Conservation (phyloP, 2,113 vertebrate species). For the Phalacrocorax brasilianus region DNA sequence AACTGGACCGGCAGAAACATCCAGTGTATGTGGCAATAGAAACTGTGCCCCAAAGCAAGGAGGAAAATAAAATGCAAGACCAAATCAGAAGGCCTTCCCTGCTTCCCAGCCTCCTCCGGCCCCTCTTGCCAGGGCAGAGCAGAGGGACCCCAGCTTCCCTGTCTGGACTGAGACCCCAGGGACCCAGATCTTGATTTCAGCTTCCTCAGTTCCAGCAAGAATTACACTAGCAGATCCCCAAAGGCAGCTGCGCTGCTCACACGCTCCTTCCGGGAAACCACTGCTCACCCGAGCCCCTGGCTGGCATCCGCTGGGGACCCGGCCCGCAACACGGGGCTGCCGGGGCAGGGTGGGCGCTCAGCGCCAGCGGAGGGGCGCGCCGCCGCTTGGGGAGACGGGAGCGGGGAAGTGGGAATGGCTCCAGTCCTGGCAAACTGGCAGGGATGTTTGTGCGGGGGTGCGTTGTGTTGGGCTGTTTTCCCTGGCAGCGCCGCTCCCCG, state of each 20-base stretch:
- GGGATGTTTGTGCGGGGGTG: neutral
- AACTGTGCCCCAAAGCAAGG: neutral
- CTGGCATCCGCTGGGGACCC: accelerated
- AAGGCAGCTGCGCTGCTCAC: neutral
- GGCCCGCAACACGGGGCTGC: accelerated
- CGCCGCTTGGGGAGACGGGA: accelerated
- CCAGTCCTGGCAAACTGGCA: neutral
- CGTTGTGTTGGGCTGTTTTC: neutral
- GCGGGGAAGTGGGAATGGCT: neutral
- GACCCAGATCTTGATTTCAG: neutral
- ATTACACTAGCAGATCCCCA: neutral
- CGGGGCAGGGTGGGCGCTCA: neutral
- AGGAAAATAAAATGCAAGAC: neutral
- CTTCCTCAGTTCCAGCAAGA: neutral
- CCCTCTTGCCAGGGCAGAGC: neutral
- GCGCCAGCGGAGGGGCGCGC: accelerated
- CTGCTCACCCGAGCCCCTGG: neutral
- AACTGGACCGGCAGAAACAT: neutral
- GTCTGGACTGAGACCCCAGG: neutral
- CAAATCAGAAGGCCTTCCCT: neutral
- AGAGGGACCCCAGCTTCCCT: neutral
- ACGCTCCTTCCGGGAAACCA: accelerated
- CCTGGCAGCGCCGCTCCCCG: neutral
- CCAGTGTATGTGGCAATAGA: neutral
- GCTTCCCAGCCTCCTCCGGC: neutral